Base-by-base conservation (phyloP, 64 coral and sea anemone species). In the Porites lutea region DNA sequence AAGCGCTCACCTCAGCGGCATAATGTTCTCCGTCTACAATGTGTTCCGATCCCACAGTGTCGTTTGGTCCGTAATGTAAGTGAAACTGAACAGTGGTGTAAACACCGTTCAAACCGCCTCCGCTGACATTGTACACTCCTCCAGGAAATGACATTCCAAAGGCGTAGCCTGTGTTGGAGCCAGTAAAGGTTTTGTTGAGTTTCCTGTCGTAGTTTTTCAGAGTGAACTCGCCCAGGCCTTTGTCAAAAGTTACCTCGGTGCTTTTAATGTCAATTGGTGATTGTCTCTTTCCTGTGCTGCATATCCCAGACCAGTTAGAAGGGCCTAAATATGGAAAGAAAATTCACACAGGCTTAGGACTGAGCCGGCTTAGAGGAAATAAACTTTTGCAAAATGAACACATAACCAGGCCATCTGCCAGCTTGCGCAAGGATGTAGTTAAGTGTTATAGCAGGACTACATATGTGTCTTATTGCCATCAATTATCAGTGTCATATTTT, bases 221-320 rank as follows among this genome's bases (percentile, higher is more conserved):
- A 6, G 58, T 78, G 66, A 90, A 37, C 16, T 3, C 8, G 6
- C 77, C 88, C 59, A 90, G 9, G 37, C 21, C 18, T 46, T 16
- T 13, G 19, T 89, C 71, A 52, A 54, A 82, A 8, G 8, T 2
- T 9, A 52, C 20, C 65, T 27, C 79, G 0, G 64, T 54, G 2
- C 48, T 59, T 6, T 44, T 61, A 52, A 90, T 90, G 77, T 90
- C 21, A 48, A 90, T 82, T 5, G 88, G 88, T 14, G 88, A 81
- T 57, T 90, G 88, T 11, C 50, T 80, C 12, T 9, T 8, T 12
- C 88, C 88, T 6, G 18, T 55, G 45, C 75, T 23, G 46, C 21
- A 66, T 48, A 45, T 5, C 4, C n/a, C 51, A 7, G 75, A n/a
- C 88, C 88, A 90, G 15, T 60, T 66, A n/a, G 15, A 4, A 55